Base-by-base conservation (phyloP, 2,113 vertebrate species). In the Cromileptes altivelis region DNA sequence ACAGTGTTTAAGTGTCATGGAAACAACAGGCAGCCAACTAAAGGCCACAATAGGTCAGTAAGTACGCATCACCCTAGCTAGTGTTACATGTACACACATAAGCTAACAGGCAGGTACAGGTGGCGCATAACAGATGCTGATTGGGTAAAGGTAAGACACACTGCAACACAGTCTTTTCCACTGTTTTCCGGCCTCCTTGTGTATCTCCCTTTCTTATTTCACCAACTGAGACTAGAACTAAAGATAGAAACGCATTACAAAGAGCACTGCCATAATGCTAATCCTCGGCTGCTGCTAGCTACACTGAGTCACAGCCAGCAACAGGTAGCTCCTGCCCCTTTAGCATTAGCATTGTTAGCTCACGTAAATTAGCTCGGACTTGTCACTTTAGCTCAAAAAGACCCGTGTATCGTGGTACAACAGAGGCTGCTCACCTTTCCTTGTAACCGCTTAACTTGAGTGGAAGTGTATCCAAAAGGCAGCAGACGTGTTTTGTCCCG, bases 241-340 rank as follows among this genome's bases (percentile, higher is more conserved):
- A 72, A 76, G 40, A 85, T 65, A 83, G 76, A 55, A 37, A 49
- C n/a, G 57, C 40, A 47, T 71, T 50, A 70, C 69, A 75, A 71
- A 47, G 30, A 13, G 33, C 21, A 45, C 37, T 53, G 63, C 1
- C 74, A 60, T 45, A 67, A 74, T 18, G 85, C 52, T 91, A 90
- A 91, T 89, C 84, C 78, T 17, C 19, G 14, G 68, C 62, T 72
- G 52, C 53, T 68, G 69, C 62, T 67, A 55, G 63, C 68, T 70
- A 18, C 37, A 81, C 67, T 81, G 37, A 72, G 33, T n/a, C n/a
- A 50, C 14, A 52, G 74, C 27, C 47, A 85, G 85, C 91, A 91
- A 91, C 93, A 94, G 93, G 91, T 93, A 92, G 82, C 73, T 92
- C 56, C 55, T 69, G 62, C 56, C 52, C 65, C 56, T 42, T n/a